These are phyloP conservation scores for Tenebrio molitor DNA, from an alignment of 1,140 invertebrate species.

Conservation along the genomic window DNA sequence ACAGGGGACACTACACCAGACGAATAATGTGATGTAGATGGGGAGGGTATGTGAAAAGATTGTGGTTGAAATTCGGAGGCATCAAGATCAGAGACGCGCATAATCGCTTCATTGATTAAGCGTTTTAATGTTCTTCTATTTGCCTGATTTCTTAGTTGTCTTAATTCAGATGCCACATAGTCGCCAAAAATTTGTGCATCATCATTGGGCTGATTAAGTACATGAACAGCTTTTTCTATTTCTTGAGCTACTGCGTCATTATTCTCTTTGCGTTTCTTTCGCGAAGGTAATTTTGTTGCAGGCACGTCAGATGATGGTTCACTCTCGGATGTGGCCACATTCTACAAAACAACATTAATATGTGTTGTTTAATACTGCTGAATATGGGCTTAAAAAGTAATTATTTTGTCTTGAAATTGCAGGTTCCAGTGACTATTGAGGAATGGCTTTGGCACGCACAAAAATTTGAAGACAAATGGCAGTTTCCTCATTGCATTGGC, in stretches of 20 bases:
- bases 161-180: constrained; percentile 39
- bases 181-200: constrained; percentile 37
- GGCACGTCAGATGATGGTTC: not conserved
- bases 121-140: constrained; percentile 44
- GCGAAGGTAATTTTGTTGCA: not conserved
- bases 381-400: too few species aligned
- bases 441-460: constrained; percentile 46
- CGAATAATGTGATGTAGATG: not conserved
- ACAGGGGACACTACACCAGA: too few species aligned
- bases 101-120: constrained; percentile 13
- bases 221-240: not conserved
- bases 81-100: not conserved
- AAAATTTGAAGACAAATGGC: constrained; percentile 49
- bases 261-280: not conserved
- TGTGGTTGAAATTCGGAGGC: not conserved
- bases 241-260: not conserved
- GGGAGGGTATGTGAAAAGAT: not conserved
- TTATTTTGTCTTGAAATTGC: too few species aligned
- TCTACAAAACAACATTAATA: too few species aligned
- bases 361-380: too few species aligned
- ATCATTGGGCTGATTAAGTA: not conserved
- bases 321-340: too few species aligned
- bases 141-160: constrained; percentile 5
- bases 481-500: constrained; percentile 58
- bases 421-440: constrained; percentile 5